phyloP scores from a whole-genome alignment of 2,113 vertebrate species.

The Rhea americana region DNA sequence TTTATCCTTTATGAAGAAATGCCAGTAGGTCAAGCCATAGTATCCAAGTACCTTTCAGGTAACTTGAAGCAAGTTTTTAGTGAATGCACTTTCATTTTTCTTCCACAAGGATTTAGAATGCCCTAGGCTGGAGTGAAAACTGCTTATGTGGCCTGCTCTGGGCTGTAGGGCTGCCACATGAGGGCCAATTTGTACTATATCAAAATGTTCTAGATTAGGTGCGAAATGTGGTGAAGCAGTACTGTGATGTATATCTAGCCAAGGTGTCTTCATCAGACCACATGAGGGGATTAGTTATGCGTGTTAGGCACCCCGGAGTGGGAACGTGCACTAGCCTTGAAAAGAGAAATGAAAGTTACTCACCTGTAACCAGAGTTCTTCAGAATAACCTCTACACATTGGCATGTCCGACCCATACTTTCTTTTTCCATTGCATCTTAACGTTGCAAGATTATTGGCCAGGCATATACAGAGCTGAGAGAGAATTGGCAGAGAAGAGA shows the following conservation, averaged over 20 bases:
- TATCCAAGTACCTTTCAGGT: background rate
- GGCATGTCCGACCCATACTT: background rate
- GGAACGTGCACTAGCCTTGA: background rate
- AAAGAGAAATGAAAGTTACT: background rate
- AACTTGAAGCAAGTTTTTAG: background rate
- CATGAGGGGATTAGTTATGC: background rate
- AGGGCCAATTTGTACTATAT: background rate
- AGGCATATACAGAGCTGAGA: background rate
- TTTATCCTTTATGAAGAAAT: background rate
- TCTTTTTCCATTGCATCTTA: background rate
- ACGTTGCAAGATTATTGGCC: background rate
- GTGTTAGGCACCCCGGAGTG: background rate
- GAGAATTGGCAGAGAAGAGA: background rate
- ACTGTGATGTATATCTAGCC: background rate
- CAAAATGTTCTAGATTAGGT: background rate
- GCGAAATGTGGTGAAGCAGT: background rate
- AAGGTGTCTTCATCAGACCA: background rate
- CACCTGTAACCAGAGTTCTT: background rate
- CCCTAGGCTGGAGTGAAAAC: background rate
- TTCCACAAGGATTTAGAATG: background rate
- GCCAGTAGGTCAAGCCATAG: background rate
- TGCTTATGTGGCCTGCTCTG: background rate
- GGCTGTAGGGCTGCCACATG: background rate
- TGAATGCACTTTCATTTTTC: background rate
- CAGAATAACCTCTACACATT: background rate